Evolutionary conservation across 2,888 invertebrate genomes (phyloP).

Genomic region (Uloborus plumipes): DNA sequence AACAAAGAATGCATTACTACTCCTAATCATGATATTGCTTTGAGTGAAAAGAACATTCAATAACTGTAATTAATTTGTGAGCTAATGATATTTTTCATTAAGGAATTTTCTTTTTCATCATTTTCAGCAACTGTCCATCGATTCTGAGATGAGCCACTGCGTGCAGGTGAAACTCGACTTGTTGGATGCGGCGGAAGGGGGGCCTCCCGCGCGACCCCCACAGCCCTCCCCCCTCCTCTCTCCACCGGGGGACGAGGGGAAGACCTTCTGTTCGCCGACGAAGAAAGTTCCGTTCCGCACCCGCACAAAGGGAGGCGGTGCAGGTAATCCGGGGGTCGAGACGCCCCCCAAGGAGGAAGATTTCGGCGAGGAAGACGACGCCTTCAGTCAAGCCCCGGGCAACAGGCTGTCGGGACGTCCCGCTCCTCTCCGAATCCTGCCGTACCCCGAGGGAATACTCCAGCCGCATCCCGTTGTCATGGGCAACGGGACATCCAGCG

Average conservation of each 20-base stretch:
- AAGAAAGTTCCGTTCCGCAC: slow-evolving; percentile 58
- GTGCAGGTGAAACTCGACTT: slow-evolving; percentile 49
- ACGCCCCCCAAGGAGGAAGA: slow-evolving; percentile 52
- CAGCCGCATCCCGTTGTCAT: slow-evolving; percentile 46
- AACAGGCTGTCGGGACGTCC: slow-evolving; percentile 65
- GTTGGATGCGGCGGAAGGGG: slow-evolving; percentile 61
- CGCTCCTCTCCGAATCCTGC: slow-evolving; percentile 33
- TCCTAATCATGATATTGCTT: too few species aligned
- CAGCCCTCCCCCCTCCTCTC: slow-evolving; percentile 36
- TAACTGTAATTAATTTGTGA: too few species aligned
- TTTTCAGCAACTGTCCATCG: slow-evolving; percentile 63
- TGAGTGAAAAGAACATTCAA: too few species aligned
- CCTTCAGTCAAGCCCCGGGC: slow-evolving; percentile 69
- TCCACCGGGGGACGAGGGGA: slow-evolving; percentile 42
- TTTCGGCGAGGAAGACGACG: slow-evolving; percentile 28
- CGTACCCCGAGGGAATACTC: neutral
- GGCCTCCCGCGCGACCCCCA: slow-evolving; percentile 4
- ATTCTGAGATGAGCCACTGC: slow-evolving; percentile 62
- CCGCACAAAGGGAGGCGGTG: slow-evolving; percentile 45
- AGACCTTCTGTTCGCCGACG: slow-evolving; percentile 40
- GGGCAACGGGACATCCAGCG: slow-evolving; percentile 58
- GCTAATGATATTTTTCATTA: too few species aligned
- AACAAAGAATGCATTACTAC: too few species aligned
- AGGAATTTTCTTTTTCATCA: neutral
- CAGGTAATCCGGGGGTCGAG: slow-evolving; percentile 31